Percentiles rank a stretch among this genome's conserved stretches.
These are phyloP conservation scores for Amphipoea lucens DNA, from an alignment of 2,888 invertebrate genomes.

Conservation along the genomic window DNA sequence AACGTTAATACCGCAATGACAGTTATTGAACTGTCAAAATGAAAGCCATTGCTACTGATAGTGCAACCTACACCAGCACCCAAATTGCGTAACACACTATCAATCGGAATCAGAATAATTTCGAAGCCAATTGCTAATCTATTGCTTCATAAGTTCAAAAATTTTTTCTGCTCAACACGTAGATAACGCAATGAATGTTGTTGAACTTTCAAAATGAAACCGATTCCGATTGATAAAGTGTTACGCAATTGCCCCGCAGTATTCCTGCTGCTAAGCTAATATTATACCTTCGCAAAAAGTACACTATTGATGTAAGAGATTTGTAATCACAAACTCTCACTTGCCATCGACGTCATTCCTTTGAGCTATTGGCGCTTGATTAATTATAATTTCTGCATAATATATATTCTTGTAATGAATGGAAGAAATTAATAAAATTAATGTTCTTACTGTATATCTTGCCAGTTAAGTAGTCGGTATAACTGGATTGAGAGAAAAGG, in stretches of 20 bases:
- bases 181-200: no score
- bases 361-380: constrained; percentile 9
- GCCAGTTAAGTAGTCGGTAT: constrained; percentile 13
- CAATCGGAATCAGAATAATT: no score
- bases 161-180: no score
- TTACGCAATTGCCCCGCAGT: not conserved
- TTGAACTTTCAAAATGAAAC: no score
- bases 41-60: not conserved
- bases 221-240: no score
- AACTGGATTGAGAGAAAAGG: constrained; percentile 52
- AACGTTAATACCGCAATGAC: not conserved
- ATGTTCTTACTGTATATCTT: constrained; percentile 22
- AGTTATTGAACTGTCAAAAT: not conserved
- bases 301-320: not conserved
- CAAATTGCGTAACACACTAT: no score
- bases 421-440: constrained; percentile 34
- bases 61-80: not conserved
- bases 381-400: not conserved
- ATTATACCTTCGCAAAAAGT: not conserved
- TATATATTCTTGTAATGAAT: not conserved
- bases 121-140: no score
- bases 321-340: not conserved
- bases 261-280: not conserved
- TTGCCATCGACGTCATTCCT: not conserved
- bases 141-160: no score